Evolutionary conservation across 2,888 invertebrate species (phyloP).

Genomic region (Hydriomena furcata): DNA sequence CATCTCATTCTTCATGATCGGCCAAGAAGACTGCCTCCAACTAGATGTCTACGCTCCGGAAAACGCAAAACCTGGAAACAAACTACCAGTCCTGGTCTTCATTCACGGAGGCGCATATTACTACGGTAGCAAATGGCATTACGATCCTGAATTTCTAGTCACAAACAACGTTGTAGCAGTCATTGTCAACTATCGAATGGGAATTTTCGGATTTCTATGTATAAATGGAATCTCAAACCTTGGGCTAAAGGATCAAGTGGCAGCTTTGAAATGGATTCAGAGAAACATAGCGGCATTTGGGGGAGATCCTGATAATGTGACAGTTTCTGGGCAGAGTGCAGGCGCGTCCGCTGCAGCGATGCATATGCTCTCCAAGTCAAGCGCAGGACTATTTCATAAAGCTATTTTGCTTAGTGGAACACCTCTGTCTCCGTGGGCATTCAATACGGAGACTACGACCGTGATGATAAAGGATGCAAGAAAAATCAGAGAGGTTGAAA

Average conservation of each 20-base stretch:
- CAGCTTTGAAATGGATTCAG: slow-evolving; percentile 70
- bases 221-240: slow-evolving; percentile 65
- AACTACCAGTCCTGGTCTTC: slow-evolving; percentile 67
- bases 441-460: slow-evolving; percentile 55
- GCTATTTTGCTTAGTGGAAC: slow-evolving; percentile 68
- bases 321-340: slow-evolving; percentile 71
- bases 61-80: slow-evolving; percentile 32
- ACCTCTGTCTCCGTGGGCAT: slow-evolving; percentile 67
- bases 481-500: slow-evolving; percentile 50
- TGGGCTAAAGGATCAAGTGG: slow-evolving; percentile 71
- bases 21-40: slow-evolving; percentile 65
- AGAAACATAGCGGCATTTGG: slow-evolving; percentile 68
- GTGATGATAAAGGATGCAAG: slow-evolving; percentile 58
- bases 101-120: slow-evolving; percentile 74
- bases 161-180: slow-evolving; percentile 62
- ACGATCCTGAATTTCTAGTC: slow-evolving; percentile 71
- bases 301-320: slow-evolving; percentile 74
- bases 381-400: slow-evolving; percentile 69
- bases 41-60: slow-evolving; percentile 67
- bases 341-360: slow-evolving; percentile 66
- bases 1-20: slow-evolving; percentile 50
- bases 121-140: slow-evolving; percentile 69
- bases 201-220: slow-evolving; percentile 70
- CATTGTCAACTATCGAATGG: slow-evolving; percentile 67
- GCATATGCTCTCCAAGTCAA: slow-evolving; percentile 63